Conservation (phyloP, 2,113 vertebrate species). For the Enhydra lutris region DNA sequence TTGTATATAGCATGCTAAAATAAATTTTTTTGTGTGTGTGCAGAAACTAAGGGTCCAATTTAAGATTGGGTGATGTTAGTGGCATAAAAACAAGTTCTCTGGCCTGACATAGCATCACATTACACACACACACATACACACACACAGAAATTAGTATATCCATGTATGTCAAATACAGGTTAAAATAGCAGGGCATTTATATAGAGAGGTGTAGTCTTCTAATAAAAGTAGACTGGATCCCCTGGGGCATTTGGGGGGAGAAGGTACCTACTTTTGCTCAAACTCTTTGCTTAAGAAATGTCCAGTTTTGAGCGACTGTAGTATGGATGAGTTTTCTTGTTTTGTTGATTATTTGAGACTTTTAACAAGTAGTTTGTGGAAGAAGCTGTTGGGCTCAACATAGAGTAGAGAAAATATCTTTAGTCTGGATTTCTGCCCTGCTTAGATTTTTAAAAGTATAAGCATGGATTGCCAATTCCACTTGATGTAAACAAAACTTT, state of each 20-base stretch:
- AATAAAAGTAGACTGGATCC: constrained; percentile 59
- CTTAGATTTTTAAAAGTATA: constrained; percentile 78
- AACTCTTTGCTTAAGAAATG: constrained; percentile 63
- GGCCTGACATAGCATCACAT: constrained; percentile 49
- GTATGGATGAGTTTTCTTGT: constrained; percentile 72
- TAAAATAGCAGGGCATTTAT: constrained; percentile 45
- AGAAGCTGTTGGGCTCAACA: constrained; percentile 70
- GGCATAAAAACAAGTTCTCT: constrained; percentile 63
- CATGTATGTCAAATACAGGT: constrained; percentile 61
- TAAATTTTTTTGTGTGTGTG: constrained; percentile 50
- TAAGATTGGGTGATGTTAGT: constrained; percentile 56
- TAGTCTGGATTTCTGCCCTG: constrained; percentile 77
- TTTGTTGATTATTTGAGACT: constrained; percentile 74
- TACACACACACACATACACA: constrained; percentile 13
- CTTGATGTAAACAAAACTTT: constrained; percentile 80
- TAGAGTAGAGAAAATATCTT: constrained; percentile 77
- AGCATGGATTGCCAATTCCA: constrained; percentile 83
- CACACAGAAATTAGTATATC: constrained; percentile 69
- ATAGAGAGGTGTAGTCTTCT: constrained; percentile 45
- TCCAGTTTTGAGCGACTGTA: constrained; percentile 50
- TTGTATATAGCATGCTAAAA: constrained; percentile 67
- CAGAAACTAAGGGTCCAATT: constrained; percentile 73
- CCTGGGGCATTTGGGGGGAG: constrained; percentile 49
- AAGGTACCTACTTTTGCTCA: constrained; percentile 56
- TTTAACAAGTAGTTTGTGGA: constrained; percentile 78